Evolutionary conservation across 2,888 invertebrate species (phyloP).

Genomic region (Synergus gifuensis): DNA sequence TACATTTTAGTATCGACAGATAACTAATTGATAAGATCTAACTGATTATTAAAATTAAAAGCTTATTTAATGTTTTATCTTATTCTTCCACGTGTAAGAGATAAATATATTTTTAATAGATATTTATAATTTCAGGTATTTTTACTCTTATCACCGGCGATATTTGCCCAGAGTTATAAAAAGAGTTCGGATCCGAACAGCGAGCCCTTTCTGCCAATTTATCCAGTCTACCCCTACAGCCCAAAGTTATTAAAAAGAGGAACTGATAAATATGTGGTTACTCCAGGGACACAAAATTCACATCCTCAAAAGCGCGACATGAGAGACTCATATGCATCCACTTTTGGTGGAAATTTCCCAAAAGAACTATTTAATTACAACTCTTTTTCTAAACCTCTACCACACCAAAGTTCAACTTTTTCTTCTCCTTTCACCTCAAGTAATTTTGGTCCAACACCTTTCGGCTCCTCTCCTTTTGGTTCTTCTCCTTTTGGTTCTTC

Average conservation of each 20-base stretch:
- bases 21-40: not conserved
- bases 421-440: slow-evolving; percentile 31
- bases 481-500: slow-evolving; percentile 36
- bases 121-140: slow-evolving; percentile 63
- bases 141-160: slow-evolving; percentile 64
- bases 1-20: not conserved
- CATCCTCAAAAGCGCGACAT: slow-evolving; percentile 70
- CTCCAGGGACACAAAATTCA: slow-evolving; percentile 67
- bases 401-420: slow-evolving; percentile 16
- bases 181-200: slow-evolving; percentile 67
- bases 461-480: slow-evolving; percentile 31
- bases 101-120: too few relatives aligned
- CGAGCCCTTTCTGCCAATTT: slow-evolving; percentile 74
- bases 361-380: slow-evolving; percentile 67
- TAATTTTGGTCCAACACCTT: not conserved
- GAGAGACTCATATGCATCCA: slow-evolving; percentile 67
- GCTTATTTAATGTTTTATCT: too few relatives aligned
- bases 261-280: slow-evolving; percentile 60
- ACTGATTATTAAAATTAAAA: not conserved
- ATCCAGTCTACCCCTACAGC: slow-evolving; percentile 71
- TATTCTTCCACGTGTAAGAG: too few relatives aligned
- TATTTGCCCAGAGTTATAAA: slow-evolving; percentile 64
- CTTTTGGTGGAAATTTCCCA: slow-evolving; percentile 62
- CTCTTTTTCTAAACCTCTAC: slow-evolving; percentile 60
- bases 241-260: slow-evolving; percentile 74